phyloP scores from a whole-genome alignment of 2,888 invertebrate species.

The Agrochola macilenta region DNA sequence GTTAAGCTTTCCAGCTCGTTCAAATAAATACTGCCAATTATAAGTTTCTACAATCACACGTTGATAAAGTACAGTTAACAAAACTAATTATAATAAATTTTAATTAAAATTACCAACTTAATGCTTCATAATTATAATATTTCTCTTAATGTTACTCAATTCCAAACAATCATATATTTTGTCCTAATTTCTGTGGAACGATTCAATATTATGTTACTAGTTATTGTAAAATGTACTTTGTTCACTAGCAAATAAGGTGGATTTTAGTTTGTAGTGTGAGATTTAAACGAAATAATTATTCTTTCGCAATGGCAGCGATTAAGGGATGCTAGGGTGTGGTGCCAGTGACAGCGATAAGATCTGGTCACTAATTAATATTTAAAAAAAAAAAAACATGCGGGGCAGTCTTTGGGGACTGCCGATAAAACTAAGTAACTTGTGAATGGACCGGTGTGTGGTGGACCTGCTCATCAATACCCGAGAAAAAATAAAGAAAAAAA shows the following conservation, averaged over 20 bases:
- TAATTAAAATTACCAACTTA: constrained; percentile 47
- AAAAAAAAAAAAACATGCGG: no score
- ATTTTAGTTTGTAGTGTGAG: constrained; percentile 3
- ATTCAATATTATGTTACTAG: constrained; percentile 21
- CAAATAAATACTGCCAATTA: not conserved
- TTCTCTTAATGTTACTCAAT: constrained; percentile 28
- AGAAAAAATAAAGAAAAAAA: no score
- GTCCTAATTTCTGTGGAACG: constrained; percentile 25
- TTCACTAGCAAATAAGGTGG: accelerated
- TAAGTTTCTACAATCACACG: not conserved
- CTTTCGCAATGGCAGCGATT: constrained; percentile 64
- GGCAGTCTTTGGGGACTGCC: no score
- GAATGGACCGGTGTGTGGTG: no score
- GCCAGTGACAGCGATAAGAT: constrained; percentile 28
- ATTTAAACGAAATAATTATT: constrained; percentile 64
- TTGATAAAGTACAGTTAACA: constrained; percentile 12
- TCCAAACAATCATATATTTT: constrained; percentile 30
- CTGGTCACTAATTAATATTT: not conserved
- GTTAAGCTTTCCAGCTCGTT: not conserved
- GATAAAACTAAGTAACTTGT: no score
- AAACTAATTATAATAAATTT: constrained; percentile 51
- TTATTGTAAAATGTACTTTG: constrained; percentile 20
- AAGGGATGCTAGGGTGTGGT: constrained; percentile 57
- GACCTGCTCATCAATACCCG: no score
- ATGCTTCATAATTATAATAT: constrained; percentile 25